A percentile compares a stretch with the other conserved stretches of the same genome.
Conservation (phyloP, 2,113 vertebrate genomes). For the Scomber colias region DNA sequence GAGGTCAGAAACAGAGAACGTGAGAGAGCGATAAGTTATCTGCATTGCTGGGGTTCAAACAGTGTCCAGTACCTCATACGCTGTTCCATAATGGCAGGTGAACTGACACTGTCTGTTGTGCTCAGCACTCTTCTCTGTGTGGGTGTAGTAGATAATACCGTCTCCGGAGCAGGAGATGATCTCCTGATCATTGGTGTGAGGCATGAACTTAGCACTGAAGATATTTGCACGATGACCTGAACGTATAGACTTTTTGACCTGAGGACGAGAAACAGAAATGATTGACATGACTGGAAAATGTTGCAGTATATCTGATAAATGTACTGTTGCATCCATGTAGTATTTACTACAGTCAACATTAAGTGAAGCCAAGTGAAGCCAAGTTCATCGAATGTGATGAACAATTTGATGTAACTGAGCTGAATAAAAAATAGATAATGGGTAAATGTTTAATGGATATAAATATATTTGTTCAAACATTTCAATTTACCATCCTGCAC, state of each 20-base stretch:
- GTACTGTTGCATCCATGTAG: too few species aligned
- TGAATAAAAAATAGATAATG: too few species aligned
- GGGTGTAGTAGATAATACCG: conserved; percentile 97
- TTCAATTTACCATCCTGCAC: too few species aligned
- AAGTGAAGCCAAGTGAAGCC: too few species aligned
- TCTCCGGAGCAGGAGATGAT: conserved; percentile 98
- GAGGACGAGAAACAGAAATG: neutral
- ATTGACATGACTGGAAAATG: neutral
- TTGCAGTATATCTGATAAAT: neutral
- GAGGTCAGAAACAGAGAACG: neutral
- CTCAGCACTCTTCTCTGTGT: conserved; percentile 94
- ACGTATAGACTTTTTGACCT: conserved; percentile 97
- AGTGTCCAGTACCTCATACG: conserved; percentile 90
- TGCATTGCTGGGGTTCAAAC: neutral
- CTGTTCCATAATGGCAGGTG: conserved; percentile 98
- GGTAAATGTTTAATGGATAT: too few species aligned
- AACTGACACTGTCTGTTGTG: conserved; percentile 97
- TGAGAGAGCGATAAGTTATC: neutral
- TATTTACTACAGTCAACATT: too few species aligned
- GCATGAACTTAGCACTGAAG: conserved; percentile 99
- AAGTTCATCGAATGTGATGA: too few species aligned
- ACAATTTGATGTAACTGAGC: too few species aligned
- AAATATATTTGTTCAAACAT: too few species aligned
- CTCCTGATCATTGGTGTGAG: conserved; percentile 95
- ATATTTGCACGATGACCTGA: conserved; percentile 98